phyloP scores from a whole-genome alignment of 2,113 vertebrate genomes.

The Bubo blakistoni region DNA sequence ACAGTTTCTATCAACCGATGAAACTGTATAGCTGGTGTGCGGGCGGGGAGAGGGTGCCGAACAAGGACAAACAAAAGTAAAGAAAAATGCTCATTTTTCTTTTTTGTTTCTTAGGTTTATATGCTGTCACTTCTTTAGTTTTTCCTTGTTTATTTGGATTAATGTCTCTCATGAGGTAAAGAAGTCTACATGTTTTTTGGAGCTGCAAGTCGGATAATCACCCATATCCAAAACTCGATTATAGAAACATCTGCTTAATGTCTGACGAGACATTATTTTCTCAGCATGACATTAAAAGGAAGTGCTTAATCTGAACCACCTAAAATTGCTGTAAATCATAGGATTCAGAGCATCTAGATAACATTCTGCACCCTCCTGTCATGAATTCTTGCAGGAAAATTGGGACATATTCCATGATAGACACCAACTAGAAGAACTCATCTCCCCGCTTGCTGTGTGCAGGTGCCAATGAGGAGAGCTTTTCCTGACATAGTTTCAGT shows the following conservation, averaged over 20 bases:
- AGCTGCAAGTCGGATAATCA: neutral
- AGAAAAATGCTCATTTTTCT: neutral
- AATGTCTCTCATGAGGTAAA: neutral
- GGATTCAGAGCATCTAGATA: neutral
- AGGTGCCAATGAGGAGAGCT: neutral
- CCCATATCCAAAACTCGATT: neutral
- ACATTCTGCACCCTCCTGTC: neutral
- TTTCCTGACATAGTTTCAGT: neutral
- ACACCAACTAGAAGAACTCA: fast-evolving
- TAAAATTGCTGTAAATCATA: neutral
- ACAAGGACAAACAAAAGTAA: too few relatives aligned
- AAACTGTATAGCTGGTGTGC: fast-evolving
- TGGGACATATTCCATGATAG: neutral
- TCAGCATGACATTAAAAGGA: neutral
- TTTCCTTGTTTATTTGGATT: neutral
- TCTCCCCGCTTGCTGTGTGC: neutral
- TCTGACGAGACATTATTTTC: neutral
- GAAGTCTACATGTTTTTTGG: neutral
- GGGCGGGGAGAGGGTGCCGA: neutral
- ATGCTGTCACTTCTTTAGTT: neutral
- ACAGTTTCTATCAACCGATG: fast-evolving
- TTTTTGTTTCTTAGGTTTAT: neutral
- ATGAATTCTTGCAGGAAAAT: neutral
- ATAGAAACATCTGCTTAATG: conserved; percentile 4
- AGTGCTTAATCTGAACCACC: neutral